Conservation (phyloP, 2,888 invertebrate genomes). For the Julus scandinavius region DNA sequence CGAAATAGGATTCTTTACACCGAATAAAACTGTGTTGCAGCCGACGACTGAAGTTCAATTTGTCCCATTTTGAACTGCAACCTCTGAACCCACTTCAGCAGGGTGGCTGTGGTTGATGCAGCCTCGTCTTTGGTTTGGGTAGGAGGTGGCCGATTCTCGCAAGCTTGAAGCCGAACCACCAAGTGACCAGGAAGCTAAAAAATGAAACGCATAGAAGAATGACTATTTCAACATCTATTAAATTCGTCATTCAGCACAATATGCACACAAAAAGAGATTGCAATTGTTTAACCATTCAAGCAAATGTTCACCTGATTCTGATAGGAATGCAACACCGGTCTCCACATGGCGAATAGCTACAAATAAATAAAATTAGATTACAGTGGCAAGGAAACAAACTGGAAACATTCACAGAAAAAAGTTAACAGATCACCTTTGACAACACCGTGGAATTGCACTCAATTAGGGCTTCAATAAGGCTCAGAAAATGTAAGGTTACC, state of each 20-base stretch:
- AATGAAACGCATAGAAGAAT: too few species aligned
- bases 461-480: conserved; percentile 90
- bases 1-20: conserved; percentile 55
- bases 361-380: conserved; percentile 48
- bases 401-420: too few species aligned
- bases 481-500: conserved; percentile 96
- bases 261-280: too few species aligned
- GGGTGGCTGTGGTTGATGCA: conserved; percentile 63
- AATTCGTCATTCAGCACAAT: too few species aligned
- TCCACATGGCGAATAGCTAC: conserved; percentile 87
- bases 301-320: conserved; percentile 74
- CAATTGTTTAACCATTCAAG: too few species aligned
- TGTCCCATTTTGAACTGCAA: conserved; percentile 98
- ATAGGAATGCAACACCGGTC: conserved; percentile 93
- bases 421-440: conserved; percentile 74
- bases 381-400: too few species aligned
- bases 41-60: conserved; percentile 91
- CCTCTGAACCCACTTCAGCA: conserved; percentile 84
- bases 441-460: conserved; percentile 95
- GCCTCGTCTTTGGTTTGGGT: conserved; percentile 65
- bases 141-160: conserved; percentile 82
- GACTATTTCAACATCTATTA: background rate
- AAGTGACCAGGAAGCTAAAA: conserved; percentile 87
- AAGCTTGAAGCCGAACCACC: conserved; percentile 85
- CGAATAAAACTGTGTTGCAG: conserved; percentile 86